A percentile compares a stretch with the other conserved stretches of the same genome.
Conservation (phyloP, 92 coral and sea anemone species). For the Parazoanthus swiftii region DNA sequence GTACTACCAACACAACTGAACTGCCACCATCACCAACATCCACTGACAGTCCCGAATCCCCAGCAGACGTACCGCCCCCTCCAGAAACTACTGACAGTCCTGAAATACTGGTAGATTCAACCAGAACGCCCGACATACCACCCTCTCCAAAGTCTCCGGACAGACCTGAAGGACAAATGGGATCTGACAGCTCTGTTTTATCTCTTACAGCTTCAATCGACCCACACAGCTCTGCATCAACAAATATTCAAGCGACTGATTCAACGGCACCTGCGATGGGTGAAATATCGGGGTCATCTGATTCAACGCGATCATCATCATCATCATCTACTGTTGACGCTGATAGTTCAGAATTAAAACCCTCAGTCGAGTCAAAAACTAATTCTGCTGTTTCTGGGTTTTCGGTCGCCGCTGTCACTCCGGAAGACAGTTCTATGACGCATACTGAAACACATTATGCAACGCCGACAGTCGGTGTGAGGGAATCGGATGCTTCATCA, state of each 20-base stretch:
- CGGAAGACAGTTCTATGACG: slow-evolving; percentile 5
- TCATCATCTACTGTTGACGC: not conserved
- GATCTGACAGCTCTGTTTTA: not conserved
- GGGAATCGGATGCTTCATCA: not conserved
- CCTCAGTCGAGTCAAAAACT: not conserved
- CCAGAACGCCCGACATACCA: not conserved
- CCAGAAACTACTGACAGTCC: not conserved
- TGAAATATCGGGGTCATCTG: not conserved
- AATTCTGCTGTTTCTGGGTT: not conserved
- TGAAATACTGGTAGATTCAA: too few relatives aligned
- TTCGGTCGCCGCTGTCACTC: not conserved
- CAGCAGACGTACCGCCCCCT: not conserved
- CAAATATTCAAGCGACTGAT: not conserved
- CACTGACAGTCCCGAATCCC: not conserved
- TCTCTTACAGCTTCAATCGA: not conserved
- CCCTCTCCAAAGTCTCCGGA: not conserved
- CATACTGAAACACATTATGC: not conserved
- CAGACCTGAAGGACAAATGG: not conserved
- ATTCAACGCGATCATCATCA: not conserved
- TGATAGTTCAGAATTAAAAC: not conserved
- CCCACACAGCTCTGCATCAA: not conserved
- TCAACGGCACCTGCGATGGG: not conserved
- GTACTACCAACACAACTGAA: not conserved
- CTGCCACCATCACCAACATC: not conserved
- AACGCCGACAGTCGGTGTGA: slow-evolving; percentile 14